Base-by-base conservation (phyloP, 2,113 vertebrate genomes). In the Hymenochirus boettgeri region DNA sequence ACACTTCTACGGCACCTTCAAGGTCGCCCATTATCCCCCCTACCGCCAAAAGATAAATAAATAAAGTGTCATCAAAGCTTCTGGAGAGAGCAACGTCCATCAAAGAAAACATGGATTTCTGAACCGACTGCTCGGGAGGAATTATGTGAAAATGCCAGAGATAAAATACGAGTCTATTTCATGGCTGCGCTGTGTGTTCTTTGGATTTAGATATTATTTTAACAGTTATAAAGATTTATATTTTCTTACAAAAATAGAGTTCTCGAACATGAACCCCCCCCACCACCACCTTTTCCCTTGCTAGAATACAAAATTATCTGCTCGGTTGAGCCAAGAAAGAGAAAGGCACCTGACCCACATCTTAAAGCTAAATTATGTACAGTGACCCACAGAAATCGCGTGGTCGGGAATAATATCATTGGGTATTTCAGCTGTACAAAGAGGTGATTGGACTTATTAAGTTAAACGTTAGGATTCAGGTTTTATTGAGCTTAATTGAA, bases 21-120 rank as follows among this genome's bases (percentile, higher is more conserved):
- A 91, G 92, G 89, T 91, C 88, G 84, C 84, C 90, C 88, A 88
- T 91, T 88, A 88, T 42, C 3, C 83, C 83, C 75, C 80, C 81
- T 81, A 78, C 83, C 82, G 83, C 83, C 83, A 84, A 33, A 9
- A 33, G 15, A 35, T n/a, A 85, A 77, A 82, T 85, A 86, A 87
- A 85, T 85, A 85, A 88, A 85, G 82, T 80, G 80, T 79, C 82
- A 90, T 90, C 88, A 88, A 33, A 82, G 72, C 76, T 12, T 15
- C 7, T 82, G 80, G 85, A 86, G 82, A 78, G 76, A 86, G 80
- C 82, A 86, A 84, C 84, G 88, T 91, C 86, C 84, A 85, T 88
- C 88, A 89, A 11, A 9, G 24, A 60, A 15, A 21, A 21, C 39
- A n/a, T 42, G 39, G 13, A 42, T n/a, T 11, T 35, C 29, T 27